Conservation (phyloP, 92 coral and sea anemone species). For the Siderastrea siderea region DNA sequence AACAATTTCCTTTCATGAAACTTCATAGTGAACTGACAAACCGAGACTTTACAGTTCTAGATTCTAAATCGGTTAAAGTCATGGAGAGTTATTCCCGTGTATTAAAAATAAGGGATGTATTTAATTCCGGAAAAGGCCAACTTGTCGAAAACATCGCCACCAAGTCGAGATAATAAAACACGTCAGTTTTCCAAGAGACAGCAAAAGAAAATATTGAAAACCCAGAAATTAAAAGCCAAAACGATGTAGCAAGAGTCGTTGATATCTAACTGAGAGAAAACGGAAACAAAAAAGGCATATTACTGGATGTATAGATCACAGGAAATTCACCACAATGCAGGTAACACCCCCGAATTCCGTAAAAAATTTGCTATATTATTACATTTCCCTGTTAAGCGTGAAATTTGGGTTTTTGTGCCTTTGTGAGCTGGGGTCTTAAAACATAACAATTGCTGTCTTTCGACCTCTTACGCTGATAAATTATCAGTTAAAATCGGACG, state of each 20-base stretch:
- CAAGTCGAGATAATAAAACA: slow-evolving; percentile 14
- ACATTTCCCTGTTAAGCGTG: slow-evolving; percentile 3
- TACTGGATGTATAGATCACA: not conserved
- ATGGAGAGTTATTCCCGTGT: slow-evolving; percentile 11
- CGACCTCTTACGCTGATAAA: slow-evolving; percentile 11
- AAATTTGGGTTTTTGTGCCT: slow-evolving; percentile 11
- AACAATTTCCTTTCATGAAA: not conserved
- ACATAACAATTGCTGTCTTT: slow-evolving; percentile 24
- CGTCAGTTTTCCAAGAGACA: not conserved
- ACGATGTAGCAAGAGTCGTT: not conserved
- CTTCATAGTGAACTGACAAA: not conserved
- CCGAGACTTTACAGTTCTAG: not conserved
- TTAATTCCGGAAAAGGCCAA: slow-evolving; percentile 9
- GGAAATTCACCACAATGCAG: not conserved
- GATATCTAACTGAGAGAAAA: not conserved
- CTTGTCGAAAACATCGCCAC: slow-evolving; percentile 35
- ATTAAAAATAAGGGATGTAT: not conserved
- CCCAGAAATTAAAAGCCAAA: not conserved
- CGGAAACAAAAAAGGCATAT: not conserved
- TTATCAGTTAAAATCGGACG: slow-evolving; percentile 34
- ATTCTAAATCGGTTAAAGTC: not conserved
- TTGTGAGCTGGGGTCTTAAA: not conserved
- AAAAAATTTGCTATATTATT: not conserved
- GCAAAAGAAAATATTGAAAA: not conserved
- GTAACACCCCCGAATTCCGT: not conserved